Base-by-base conservation (phyloP, 2,113 vertebrate genomes). In the Oxygymnocypris stewartii region DNA sequence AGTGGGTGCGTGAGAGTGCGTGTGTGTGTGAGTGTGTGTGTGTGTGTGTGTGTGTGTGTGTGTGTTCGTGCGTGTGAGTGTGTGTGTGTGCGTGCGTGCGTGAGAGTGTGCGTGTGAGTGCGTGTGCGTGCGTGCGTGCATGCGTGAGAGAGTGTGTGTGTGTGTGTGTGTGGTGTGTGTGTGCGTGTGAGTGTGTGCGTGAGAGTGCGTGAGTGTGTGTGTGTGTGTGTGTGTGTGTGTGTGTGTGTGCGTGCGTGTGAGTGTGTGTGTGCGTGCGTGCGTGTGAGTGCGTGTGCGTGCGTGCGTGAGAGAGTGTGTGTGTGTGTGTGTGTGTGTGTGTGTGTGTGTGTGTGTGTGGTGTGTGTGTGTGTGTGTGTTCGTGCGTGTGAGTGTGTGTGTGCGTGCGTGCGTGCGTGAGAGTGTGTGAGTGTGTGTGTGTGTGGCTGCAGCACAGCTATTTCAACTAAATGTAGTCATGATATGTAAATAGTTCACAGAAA, bases 401-500 rank as follows among this genome's bases (percentile, higher is more conserved):
- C n/a, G n/a, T 61, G 87, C 54, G 82, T 8, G 42, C 59, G 71
- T 28, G 65, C 37, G 61, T 5, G 10, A 40, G 75, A 14, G 35
- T 31, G n/a, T 13, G 35, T 13, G 14, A 25, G 6, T 6, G n/a
- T 23, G 13, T 59, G 61, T 12, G 18, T n/a, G 4, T 0, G 18
- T n/a, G 11, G 23, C 71, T 31, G 57, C 85, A 89, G 83, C 86
- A 79, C 81, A 91, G 89, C 85, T 92, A 90, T 94, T 93, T 93
- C 78, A 87, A 90, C 89, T 89, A 80, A 89, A 92, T 88, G 77
- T 92, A 92, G 80, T 87, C 80, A 59, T 90, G 89, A 91, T 92
- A 89, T 96, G 94, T 95, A 95, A 93, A 95, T 95, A 95, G 90
- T 93, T 94, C 88, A 91, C 84, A 94, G 85, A 90, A 82, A 85